Evolutionary conservation across 35 echinoderm and acorn worm species (phyloP), one percentile per base, ranked within the genome.

Genomic region (Lytechinus pictus): DNA sequence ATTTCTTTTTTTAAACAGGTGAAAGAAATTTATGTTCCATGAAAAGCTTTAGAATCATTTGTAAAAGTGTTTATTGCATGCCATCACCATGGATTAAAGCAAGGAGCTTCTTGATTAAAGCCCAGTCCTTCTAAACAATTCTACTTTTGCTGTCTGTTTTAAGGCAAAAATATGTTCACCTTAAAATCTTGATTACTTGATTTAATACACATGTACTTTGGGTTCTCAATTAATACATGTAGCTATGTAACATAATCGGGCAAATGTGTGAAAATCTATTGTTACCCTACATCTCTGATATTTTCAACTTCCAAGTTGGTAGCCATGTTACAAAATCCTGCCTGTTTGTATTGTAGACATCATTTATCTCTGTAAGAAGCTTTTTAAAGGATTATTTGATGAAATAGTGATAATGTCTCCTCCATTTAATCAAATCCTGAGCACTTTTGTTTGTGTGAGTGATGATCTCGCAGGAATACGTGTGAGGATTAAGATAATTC

Each of bases 401-500:
- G 66, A 16, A 24, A 79, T 24, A 16, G 21, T 79, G 66, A 79
- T 79, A 79, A 79, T 79, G 66, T 79, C 19, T 79, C 66, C 66
- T 79, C 66, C 66, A n/a, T 79, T 71, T 71, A 71, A 71, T 21
- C 24, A 21, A 71, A 71, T 16, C 66, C n/a, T 79, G 66, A 16
- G 66, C 66, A 79, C 66, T 7, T 79, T 79, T 79, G 66, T 79
- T 71, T 71, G 61, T 21, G 66, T 79, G 66, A 79, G 66, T 24
- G 21, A 79, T 79, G 66, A 79, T 79, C n/a, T 79, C n/a, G 19
- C 66, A 79, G 24, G 66, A 79, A 4, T 79, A 24, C 66, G 66
- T 79, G 66, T 79, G 66, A 79, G 66, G 66, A 79, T 79, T 79
- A 79, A n/a, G 66, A 79, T 79, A 79, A 79, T 79, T 4, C 66